Evolutionary conservation across 2,797 vertebrate species (phyloP).

Genomic region (Glossophaga mutica): DNA sequence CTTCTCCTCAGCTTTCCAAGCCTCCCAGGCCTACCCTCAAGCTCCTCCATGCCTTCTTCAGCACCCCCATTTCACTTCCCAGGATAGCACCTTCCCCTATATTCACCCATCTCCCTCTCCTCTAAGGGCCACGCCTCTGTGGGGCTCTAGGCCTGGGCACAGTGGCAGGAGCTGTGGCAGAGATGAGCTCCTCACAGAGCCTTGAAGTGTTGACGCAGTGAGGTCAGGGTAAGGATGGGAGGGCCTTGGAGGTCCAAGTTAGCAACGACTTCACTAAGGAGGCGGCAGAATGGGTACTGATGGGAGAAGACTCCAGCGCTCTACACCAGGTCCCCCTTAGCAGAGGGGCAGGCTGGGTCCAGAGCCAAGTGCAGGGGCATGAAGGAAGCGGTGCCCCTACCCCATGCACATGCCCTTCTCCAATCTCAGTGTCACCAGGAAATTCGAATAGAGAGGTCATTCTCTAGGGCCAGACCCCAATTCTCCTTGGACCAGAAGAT

Average conservation of each 20-base stretch:
- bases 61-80: neutral
- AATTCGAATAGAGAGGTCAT: neutral
- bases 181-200: no score
- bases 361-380: neutral
- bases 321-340: neutral
- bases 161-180: neutral
- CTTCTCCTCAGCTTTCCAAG: neutral
- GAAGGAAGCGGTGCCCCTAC: neutral
- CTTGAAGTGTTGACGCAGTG: neutral
- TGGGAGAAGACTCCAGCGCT: neutral
- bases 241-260: neutral
- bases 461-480: neutral
- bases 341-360: neutral
- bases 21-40: fast-evolving
- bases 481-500: neutral
- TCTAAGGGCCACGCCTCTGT: neutral
- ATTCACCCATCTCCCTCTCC: neutral
- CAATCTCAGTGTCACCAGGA: neutral
- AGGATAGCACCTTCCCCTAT: neutral
- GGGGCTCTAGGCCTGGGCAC: neutral
- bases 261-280: neutral
- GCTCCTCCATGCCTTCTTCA: neutral
- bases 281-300: neutral
- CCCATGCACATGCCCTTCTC: neutral
- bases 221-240: neutral